A percentile compares a stretch with the other conserved stretches of the same genome.
phyloP scores from a whole-genome alignment of 2,113 vertebrate species.

The Lycocorax pyrrhopterus region DNA sequence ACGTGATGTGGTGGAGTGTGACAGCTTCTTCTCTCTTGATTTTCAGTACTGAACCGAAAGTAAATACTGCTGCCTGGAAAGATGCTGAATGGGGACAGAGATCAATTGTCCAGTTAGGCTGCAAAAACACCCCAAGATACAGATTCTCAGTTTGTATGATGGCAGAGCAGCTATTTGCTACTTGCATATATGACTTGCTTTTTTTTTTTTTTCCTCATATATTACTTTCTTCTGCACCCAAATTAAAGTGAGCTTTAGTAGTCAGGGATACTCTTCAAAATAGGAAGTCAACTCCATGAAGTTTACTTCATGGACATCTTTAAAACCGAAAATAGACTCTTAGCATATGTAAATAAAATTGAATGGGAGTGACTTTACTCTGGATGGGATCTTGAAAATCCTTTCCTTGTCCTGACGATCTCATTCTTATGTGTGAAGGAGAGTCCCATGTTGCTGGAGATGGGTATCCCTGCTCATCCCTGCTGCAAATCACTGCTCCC shows the following conservation, averaged over 20 bases:
- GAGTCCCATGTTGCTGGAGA: rapidly evolving
- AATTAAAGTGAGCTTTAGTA: neutral
- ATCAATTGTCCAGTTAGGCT: neutral
- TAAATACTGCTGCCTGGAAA: neutral
- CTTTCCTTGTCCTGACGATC: neutral
- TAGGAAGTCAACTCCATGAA: neutral
- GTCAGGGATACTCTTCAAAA: neutral
- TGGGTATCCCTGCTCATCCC: neutral
- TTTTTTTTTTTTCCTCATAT: neutral
- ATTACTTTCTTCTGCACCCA: neutral
- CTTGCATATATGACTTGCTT: neutral
- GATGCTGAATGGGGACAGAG: neutral
- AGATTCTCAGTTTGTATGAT: neutral
- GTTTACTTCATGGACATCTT: neutral
- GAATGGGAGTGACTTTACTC: neutral
- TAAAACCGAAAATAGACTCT: neutral
- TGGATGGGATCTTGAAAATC: neutral
- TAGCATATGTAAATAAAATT: neutral
- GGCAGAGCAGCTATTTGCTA: neutral
- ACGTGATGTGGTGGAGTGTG: neutral
- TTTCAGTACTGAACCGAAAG: neutral
- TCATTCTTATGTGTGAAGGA: neutral
- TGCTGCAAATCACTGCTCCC: neutral
- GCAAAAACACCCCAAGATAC: neutral
- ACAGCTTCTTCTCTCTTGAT: neutral